Percentiles rank a stretch among this genome's conserved stretches.
Conservation (phyloP, 2,113 vertebrate species). For the Felis chaus region DNA sequence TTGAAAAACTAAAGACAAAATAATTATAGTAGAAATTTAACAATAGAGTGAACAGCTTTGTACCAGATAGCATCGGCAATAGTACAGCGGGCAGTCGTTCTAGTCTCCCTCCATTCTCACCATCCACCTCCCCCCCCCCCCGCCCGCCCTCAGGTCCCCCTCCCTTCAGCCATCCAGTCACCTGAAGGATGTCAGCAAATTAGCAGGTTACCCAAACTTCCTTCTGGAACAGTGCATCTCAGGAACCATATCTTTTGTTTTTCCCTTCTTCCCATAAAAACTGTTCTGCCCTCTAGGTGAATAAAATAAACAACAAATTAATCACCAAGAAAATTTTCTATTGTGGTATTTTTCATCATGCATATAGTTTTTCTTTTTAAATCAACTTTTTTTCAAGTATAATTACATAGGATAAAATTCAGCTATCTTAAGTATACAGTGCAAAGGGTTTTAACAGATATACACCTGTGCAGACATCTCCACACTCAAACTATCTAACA, state of each 20-base stretch:
- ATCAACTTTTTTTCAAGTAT: background rate
- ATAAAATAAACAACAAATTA: background rate
- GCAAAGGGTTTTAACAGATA: background rate
- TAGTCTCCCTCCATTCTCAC: background rate
- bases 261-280: background rate
- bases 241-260: background rate
- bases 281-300: background rate
- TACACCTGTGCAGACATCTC: background rate
- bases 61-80: background rate
- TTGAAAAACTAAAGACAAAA: conserved; percentile 25
- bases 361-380: background rate
- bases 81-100: no score
- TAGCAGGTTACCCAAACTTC: background rate
- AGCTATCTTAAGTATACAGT: background rate
- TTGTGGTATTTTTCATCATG: background rate
- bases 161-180: background rate
- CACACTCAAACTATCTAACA: background rate
- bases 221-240: background rate
- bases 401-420: background rate
- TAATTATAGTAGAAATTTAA: background rate
- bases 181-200: background rate
- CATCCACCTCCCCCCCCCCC: background rate
- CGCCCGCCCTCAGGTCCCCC: background rate
- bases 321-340: background rate
- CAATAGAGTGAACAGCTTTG: background rate